Conservation (phyloP, 2,113 vertebrate genomes). For the Chloroceryle aenea region DNA sequence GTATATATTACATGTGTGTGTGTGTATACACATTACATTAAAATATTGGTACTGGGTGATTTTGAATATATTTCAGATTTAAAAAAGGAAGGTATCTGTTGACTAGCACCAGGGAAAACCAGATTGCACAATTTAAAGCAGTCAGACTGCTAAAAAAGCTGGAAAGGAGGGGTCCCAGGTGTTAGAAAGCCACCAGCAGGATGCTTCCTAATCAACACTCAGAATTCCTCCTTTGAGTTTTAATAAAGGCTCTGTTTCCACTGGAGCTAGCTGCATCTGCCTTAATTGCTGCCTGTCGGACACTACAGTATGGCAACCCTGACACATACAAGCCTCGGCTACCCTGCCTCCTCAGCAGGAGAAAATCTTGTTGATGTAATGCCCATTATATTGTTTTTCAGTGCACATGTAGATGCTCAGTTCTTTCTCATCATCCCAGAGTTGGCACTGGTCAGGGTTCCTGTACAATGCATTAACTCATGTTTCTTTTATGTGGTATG, state of each 20-base stretch:
- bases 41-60: not conserved
- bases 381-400: not conserved
- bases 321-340: not conserved
- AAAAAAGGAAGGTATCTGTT: not conserved
- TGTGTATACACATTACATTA: not conserved
- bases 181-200: not conserved
- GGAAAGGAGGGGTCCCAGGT: not conserved
- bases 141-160: not conserved
- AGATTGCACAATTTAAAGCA: not conserved
- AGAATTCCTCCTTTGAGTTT: not conserved
- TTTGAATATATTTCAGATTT: not conserved
- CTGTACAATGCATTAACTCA: not conserved
- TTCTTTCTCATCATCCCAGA: not conserved
- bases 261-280: not conserved
- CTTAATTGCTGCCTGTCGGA: not conserved
- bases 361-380: not conserved
- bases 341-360: not conserved
- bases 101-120: not conserved
- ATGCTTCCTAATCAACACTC: not conserved
- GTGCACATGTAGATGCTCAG: not conserved
- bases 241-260: not conserved
- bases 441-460: not conserved
- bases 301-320: fast-evolving
- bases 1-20: not conserved
- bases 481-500: not conserved